These are phyloP conservation scores for Anodontia alba DNA, from an alignment of 2,888 invertebrate genomes.

Conservation along the genomic window DNA sequence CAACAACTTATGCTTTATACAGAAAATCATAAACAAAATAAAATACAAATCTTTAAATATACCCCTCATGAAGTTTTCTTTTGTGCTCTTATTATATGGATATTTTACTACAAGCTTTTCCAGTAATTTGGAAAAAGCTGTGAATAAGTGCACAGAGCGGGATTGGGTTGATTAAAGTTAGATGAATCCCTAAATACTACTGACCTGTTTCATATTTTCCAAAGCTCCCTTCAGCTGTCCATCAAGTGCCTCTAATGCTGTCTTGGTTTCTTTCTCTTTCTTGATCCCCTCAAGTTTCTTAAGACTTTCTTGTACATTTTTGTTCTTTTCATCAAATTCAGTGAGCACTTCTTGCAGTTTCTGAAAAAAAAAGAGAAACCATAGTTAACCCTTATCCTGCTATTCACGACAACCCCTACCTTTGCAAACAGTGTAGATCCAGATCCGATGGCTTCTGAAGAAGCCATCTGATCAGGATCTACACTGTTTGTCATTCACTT, in stretches of 20 bases:
- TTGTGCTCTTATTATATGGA: no score
- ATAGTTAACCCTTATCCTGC: no score
- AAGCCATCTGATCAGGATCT: background rate
- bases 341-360: conserved; percentile 58
- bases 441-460: background rate
- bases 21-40: no score
- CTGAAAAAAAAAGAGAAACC: conserved; percentile 30
- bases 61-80: no score
- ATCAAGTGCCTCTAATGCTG: conserved; percentile 61
- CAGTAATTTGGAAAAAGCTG: no score
- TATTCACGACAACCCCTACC: no score
- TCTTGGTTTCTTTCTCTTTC: conserved; percentile 70
- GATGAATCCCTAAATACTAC: no score
- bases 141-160: no score
- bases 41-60: no score
- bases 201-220: conserved; percentile 62
- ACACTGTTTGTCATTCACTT: background rate
- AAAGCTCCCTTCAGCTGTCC: conserved; percentile 62
- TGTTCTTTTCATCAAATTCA: conserved; percentile 61
- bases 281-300: conserved; percentile 64
- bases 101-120: no score
- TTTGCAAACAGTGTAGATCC: background rate
- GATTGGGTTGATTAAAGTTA: no score
- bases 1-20: no score
- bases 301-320: conserved; percentile 55